Evolutionary conservation across 1,140 invertebrate genomes (phyloP), one percentile per base, ranked within the genome.

Genomic region (Diorhabda carinulata): DNA sequence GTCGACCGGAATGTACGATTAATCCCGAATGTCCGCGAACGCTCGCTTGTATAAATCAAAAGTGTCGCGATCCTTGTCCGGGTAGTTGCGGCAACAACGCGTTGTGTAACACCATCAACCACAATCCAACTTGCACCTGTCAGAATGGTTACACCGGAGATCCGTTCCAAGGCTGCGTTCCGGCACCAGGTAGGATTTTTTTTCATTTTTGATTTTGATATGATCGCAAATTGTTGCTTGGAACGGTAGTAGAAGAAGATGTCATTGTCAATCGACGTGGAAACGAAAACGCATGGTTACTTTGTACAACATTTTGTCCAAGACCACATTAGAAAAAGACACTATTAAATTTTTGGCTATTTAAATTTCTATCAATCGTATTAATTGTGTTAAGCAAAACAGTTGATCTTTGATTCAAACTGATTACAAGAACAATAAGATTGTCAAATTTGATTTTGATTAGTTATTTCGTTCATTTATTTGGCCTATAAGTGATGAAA

Each of bases 1-100:
- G 92, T 79, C 84, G 91, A 69, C 92, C 92, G 2, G 92, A 94
- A 80, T 94, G 92, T 80, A 87, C 89, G 0, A 90, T 91, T 56
- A 93, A 93, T 78, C 89, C 91, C 64, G 92, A 94, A 76, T 95
- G 93, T 81, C 84, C 90, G 0, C 88, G 90, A 64, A 88, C 91
- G 75, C 78, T 90, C 66, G 91, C 92, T 57, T 95, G 93, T 75
- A 88, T 92, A 61, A 90, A 91, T 76, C 90, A 93, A 80, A 89
- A 88, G 74, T 95, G 93, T 78, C 87, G 82, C 75, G 91, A 95
- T 81, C 93, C 92, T 40, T 95, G 93, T 77, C 91, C 91, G 8
- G 92, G 92, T 42, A 92, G 92, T 2, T 96, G 94, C 78, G 94
- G 93, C 43, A 83, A 89, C 25, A 93, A 94, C 78, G 92, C 93